Conservation (phyloP, 2,888 invertebrate species). For the Ceriagrion tenellum region DNA sequence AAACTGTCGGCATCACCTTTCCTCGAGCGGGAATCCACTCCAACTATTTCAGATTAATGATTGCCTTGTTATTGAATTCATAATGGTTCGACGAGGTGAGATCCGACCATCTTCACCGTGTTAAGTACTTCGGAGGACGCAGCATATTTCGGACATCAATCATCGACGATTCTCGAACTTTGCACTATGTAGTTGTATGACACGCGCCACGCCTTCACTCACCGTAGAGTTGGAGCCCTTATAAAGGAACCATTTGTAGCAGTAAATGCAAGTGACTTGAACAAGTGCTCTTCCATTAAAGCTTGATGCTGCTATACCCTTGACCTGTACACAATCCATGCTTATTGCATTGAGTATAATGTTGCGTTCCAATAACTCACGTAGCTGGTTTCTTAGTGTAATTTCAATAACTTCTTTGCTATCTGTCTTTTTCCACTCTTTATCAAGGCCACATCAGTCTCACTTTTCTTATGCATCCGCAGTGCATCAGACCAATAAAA, state of each 20-base stretch:
- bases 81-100: too few species aligned
- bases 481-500: not conserved
- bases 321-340: conserved; percentile 57
- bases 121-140: too few species aligned
- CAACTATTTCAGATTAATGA: too few species aligned
- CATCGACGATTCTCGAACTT: not conserved
- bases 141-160: too few species aligned
- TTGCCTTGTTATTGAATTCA: too few species aligned
- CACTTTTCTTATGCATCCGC: not conserved
- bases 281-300: not conserved
- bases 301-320: conserved; percentile 55
- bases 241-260: conserved; percentile 17
- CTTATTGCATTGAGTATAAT: conserved; percentile 44
- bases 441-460: not conserved
- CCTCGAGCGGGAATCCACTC: too few species aligned
- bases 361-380: conserved; percentile 49
- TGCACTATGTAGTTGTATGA: conserved; percentile 24
- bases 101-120: too few species aligned
- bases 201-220: conserved; percentile 38
- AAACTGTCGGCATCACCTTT: too few species aligned
- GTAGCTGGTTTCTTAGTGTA: conserved; percentile 35
- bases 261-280: conserved; percentile 35
- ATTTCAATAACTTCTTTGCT: conserved; percentile 27
- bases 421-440: conserved; percentile 7
- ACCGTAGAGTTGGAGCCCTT: conserved; percentile 55